Evolutionary conservation across 2,888 invertebrate species (phyloP).

Genomic region (Eristalis intricaria): DNA sequence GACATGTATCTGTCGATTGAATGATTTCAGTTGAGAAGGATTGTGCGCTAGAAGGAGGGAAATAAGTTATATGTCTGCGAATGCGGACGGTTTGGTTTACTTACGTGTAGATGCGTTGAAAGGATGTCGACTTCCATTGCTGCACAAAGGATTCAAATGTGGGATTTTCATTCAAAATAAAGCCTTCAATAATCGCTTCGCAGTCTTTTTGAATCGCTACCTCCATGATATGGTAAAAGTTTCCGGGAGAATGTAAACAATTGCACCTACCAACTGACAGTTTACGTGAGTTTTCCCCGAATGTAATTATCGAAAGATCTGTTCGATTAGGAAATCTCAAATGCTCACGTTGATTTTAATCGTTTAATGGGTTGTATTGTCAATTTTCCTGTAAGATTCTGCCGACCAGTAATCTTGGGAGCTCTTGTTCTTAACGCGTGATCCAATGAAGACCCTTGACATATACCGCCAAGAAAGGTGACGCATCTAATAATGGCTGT

Average conservation of each 20-base stretch:
- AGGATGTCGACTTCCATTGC: constrained; percentile 75
- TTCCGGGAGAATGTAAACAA: background rate
- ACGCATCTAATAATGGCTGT: no score
- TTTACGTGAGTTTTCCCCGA: background rate
- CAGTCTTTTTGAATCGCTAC: constrained; percentile 74
- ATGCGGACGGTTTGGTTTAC: background rate
- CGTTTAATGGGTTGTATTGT: no score
- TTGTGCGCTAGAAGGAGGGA: constrained; percentile 32
- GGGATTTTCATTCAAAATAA: constrained; percentile 61
- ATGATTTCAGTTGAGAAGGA: constrained; percentile 37
- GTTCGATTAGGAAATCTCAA: background rate
- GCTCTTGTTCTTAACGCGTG: no score
- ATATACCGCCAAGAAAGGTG: no score
- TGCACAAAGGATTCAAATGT: constrained; percentile 75
- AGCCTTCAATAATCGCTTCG: constrained; percentile 71
- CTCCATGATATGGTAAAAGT: constrained; percentile 65
- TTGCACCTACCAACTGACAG: background rate
- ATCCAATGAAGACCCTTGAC: no score
- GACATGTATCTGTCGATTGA: constrained; percentile 57
- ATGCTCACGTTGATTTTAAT: no score
- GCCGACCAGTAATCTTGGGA: no score
- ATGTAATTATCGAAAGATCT: background rate
- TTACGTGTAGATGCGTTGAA: constrained; percentile 76
- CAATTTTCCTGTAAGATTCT: no score
- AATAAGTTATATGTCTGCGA: background rate